phyloP scores from a whole-genome alignment of 2,888 invertebrate species.

The Drosophila anomalipes region DNA sequence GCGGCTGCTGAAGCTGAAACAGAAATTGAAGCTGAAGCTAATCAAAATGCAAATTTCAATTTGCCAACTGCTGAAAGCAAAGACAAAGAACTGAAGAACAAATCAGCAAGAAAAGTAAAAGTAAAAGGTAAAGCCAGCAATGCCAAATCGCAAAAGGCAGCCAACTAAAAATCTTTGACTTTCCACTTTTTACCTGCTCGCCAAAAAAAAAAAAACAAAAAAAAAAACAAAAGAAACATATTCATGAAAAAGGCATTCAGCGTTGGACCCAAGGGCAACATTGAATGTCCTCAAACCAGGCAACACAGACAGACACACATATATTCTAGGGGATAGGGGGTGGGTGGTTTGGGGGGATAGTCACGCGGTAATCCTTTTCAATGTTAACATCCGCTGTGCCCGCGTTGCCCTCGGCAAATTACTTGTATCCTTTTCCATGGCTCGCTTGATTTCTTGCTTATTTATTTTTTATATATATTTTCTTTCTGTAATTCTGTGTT shows the following conservation, averaged over 20 bases:
- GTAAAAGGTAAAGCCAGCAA: conserved; percentile 29
- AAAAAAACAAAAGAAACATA: conserved; percentile 44
- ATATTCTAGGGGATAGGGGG: neutral
- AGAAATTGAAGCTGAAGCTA: conserved; percentile 45
- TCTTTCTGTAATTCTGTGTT: neutral
- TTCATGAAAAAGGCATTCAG: conserved; percentile 49
- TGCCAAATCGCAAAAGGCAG: conserved; percentile 56
- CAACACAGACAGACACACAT: conserved; percentile 13
- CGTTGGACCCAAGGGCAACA: conserved; percentile 57
- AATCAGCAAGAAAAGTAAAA: conserved; percentile 18
- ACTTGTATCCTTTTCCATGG: conserved; percentile 79
- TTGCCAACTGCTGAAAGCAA: conserved; percentile 59
- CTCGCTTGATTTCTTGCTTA: conserved; percentile 61
- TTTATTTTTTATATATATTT: conserved; percentile 18
- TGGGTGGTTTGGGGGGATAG: conserved; percentile 9
- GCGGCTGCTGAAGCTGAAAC: conserved; percentile 32
- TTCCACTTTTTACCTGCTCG: conserved; percentile 66
- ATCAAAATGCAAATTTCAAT: conserved; percentile 82
- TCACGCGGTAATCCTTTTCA: conserved; percentile 78
- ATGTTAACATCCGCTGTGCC: conserved; percentile 76
- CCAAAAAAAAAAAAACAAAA: conserved; percentile 1
- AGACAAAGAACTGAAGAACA: conserved; percentile 33
- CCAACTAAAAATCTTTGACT: conserved; percentile 74
- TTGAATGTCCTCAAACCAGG: conserved; percentile 55
- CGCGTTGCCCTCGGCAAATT: conserved; percentile 77